These are phyloP conservation scores for Papilio polytes DNA, from an alignment of 1,140 invertebrate genomes.

Conservation along the genomic window DNA sequence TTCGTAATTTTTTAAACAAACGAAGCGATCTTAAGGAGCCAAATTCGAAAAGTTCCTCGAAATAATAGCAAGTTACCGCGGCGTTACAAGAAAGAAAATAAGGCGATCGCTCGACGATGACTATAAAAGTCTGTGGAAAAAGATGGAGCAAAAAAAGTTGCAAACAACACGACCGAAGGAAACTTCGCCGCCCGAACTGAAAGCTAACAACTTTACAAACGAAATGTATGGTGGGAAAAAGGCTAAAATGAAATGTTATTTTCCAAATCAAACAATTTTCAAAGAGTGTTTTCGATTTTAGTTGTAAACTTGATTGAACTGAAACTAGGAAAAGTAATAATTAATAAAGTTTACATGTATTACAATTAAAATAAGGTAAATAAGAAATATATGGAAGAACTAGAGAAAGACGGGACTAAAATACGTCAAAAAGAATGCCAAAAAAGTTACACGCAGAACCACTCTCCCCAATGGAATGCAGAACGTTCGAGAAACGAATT, in stretches of 20 bases:
- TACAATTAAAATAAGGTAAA: not conserved
- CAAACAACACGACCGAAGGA: slow-evolving; percentile 35
- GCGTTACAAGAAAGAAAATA: slow-evolving; percentile 39
- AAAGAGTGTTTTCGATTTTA: not conserved
- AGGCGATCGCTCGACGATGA: slow-evolving; percentile 35
- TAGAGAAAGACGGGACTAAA: not conserved
- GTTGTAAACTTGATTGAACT: not conserved
- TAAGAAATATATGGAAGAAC: too few relatives aligned
- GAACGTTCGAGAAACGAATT: slow-evolving; percentile 12
- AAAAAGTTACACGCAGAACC: not conserved
- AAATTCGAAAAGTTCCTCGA: slow-evolving; percentile 39
- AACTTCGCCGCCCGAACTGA: slow-evolving; percentile 37
- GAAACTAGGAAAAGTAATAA: not conserved
- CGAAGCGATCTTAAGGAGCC: slow-evolving; percentile 35
- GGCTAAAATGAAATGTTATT: slow-evolving; percentile 33
- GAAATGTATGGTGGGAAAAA: slow-evolving; percentile 37
- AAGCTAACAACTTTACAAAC: slow-evolving; percentile 35
- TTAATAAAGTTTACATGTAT: not conserved
- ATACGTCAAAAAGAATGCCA: not conserved
- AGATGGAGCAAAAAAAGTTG: slow-evolving; percentile 32
- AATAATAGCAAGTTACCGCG: slow-evolving; percentile 38
- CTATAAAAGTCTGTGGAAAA: slow-evolving; percentile 34
- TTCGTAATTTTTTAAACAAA: slow-evolving; percentile 30
- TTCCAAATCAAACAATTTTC: slow-evolving; percentile 32
- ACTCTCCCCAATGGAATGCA: slow-evolving; percentile 4